phyloP scores from a whole-genome alignment of 2,888 invertebrate genomes.

The Listrodromus nycthemerus region DNA sequence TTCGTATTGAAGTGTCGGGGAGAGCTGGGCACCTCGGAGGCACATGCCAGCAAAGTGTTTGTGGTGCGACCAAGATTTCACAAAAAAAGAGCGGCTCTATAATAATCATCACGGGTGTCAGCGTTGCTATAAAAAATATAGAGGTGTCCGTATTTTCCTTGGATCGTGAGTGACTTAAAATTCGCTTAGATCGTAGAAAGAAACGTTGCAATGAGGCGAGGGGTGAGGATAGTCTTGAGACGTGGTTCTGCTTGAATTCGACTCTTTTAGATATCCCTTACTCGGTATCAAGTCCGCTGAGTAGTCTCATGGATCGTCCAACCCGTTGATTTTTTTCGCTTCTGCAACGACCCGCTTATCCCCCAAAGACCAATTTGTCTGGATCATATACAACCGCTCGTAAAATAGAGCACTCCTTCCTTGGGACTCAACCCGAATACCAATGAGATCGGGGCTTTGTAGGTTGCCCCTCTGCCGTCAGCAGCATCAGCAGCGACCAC shows the following conservation, averaged over 20 bases:
- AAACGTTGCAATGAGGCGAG: not conserved
- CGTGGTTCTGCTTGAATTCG: slow-evolving; percentile 1
- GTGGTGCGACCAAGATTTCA: slow-evolving; percentile 11
- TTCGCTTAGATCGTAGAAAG: slow-evolving; percentile 1
- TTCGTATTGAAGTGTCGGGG: slow-evolving; percentile 34
- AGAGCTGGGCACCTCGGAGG: slow-evolving; percentile 9
- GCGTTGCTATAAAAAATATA: not conserved
- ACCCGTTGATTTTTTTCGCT: slow-evolving; percentile 51
- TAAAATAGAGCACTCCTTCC: slow-evolving; percentile 78
- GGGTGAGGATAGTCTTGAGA: slow-evolving; percentile 1
- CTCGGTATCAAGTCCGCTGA: slow-evolving; percentile 47
- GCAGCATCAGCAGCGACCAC: slow-evolving; percentile 49
- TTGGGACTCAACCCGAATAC: slow-evolving; percentile 74
- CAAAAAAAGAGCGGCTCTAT: not conserved
- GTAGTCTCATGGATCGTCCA: slow-evolving; percentile 36
- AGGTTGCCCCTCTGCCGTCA: slow-evolving; percentile 70
- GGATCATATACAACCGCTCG: slow-evolving; percentile 79
- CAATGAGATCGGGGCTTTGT: slow-evolving; percentile 76
- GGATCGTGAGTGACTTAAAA: not conserved
- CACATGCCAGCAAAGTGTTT: slow-evolving; percentile 35
- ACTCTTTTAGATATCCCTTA: slow-evolving; percentile 28
- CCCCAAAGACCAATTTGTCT: slow-evolving; percentile 78
- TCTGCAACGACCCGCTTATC: slow-evolving; percentile 64
- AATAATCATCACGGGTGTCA: not conserved
- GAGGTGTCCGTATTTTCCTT: slow-evolving; percentile 7